These are phyloP conservation scores for Drosophila mettleri DNA, from an alignment of 2,888 invertebrate genomes.

Conservation along the genomic window DNA sequence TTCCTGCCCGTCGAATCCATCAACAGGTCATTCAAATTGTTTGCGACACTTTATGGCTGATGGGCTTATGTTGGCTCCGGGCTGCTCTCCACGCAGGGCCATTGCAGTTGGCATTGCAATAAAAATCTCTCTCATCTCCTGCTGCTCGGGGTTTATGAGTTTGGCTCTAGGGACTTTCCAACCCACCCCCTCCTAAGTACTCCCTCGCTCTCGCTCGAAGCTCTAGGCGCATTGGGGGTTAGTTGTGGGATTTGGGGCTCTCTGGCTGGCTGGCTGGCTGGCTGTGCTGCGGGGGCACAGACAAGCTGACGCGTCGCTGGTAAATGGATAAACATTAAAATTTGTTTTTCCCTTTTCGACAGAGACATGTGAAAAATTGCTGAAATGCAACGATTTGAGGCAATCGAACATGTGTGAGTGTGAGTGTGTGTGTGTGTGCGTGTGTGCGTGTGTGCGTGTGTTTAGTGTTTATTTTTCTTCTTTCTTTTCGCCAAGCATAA, in stretches of 20 bases:
- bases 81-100: slow-evolving; percentile 1
- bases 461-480: slow-evolving; percentile 56
- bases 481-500: slow-evolving; percentile 71
- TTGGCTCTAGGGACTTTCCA: slow-evolving; percentile 57
- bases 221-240: slow-evolving; percentile 8
- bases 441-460: slow-evolving; percentile 29
- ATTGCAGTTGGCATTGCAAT: slow-evolving; percentile 43
- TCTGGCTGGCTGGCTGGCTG: background rate
- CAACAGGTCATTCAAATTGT: slow-evolving; percentile 61
- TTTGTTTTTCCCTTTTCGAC: slow-evolving; percentile 41
- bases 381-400: slow-evolving; percentile 63
- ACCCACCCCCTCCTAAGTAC: slow-evolving; percentile 37
- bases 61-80: slow-evolving; percentile 61
- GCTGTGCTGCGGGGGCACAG: slow-evolving; percentile 17
- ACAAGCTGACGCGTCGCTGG: slow-evolving; percentile 45
- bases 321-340: slow-evolving; percentile 58
- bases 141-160: slow-evolving; percentile 22
- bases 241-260: background rate
- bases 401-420: slow-evolving; percentile 60
- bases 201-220: background rate
- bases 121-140: slow-evolving; percentile 45
- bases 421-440: slow-evolving; percentile 20
- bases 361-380: slow-evolving; percentile 63
- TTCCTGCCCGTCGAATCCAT: slow-evolving; percentile 33
- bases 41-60: slow-evolving; percentile 69